Percentiles rank a stretch among this genome's conserved stretches.
Conservation (phyloP, 2,888 invertebrate species). For the Odontocolon sp. region DNA sequence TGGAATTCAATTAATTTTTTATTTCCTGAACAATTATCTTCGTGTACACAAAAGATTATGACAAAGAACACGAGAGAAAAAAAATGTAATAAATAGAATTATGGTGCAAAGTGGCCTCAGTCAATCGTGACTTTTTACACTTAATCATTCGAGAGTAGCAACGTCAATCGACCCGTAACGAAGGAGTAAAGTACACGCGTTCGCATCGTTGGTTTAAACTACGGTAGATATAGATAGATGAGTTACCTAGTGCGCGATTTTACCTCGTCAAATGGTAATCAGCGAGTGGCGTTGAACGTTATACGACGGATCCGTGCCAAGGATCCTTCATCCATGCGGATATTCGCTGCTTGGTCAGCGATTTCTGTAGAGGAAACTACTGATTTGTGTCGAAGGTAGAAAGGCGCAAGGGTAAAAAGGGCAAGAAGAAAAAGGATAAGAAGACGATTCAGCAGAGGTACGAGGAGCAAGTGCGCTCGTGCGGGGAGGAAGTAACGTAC, state of each 20-base stretch:
- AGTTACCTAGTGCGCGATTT: neutral
- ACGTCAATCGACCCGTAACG: neutral
- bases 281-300: neutral
- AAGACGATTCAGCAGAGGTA: constrained; percentile 31
- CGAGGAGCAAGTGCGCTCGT: constrained; percentile 51
- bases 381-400: constrained; percentile 49
- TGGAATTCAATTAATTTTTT: too few relatives aligned
- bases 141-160: neutral
- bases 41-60: too few relatives aligned
- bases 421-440: constrained; percentile 28
- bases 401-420: constrained; percentile 19
- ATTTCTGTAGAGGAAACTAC: constrained; percentile 26
- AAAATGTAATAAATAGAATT: neutral
- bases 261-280: constrained; percentile 13
- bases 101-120: neutral
- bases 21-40: too few relatives aligned
- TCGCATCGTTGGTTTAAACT: neutral
- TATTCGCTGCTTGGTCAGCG: constrained; percentile 1
- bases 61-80: neutral
- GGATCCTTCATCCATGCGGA: constrained; percentile 19
- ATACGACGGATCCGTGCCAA: constrained; percentile 36
- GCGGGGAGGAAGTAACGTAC: constrained; percentile 51
- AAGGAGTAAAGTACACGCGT: neutral
- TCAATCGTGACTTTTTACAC: neutral
- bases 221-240: neutral